Conservation (phyloP, 2,113 vertebrate species). For the Carassius carassius region DNA sequence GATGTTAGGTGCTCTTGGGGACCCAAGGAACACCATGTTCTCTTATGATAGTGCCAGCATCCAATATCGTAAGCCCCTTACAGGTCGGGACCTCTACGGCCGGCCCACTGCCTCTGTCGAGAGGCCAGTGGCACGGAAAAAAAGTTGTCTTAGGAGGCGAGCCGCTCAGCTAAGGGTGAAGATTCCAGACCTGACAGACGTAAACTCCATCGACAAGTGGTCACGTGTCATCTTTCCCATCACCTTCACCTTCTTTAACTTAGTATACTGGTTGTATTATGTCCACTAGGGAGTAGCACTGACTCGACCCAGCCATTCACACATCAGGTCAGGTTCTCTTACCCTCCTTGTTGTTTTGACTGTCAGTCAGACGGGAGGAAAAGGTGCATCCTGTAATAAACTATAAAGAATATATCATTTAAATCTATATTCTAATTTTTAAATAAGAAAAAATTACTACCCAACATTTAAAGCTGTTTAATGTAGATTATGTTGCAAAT, state of each 20-base stretch:
- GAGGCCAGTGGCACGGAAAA: constrained; percentile 79
- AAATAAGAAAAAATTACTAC: constrained; percentile 46
- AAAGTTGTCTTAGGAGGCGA: constrained; percentile 82
- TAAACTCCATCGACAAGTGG: constrained; percentile 97
- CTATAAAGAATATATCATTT: constrained; percentile 57
- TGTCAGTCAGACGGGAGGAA: constrained; percentile 20
- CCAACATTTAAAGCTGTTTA: constrained; percentile 62
- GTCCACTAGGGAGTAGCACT: constrained; percentile 79
- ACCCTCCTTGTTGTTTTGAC: constrained; percentile 24
- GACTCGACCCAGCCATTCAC: constrained; percentile 25
- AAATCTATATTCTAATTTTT: constrained; percentile 63
- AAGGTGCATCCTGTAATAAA: constrained; percentile 40
- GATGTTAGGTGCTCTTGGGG: constrained; percentile 71
- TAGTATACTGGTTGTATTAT: constrained; percentile 96
- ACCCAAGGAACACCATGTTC: constrained; percentile 79
- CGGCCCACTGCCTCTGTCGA: constrained; percentile 75
- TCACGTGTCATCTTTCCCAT: constrained; percentile 93
- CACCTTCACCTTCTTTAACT: constrained; percentile 91
- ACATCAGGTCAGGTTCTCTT: constrained; percentile 48
- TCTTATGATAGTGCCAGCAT: constrained; percentile 85
- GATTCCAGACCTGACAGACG: constrained; percentile 93
- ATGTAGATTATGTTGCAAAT: constrained; percentile 55
- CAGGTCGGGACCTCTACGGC: constrained; percentile 81
- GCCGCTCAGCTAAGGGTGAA: constrained; percentile 94
- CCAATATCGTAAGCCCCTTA: constrained; percentile 84